These are phyloP conservation scores for Coryphaenoides rupestris DNA, from an alignment of 2,113 vertebrate species.

Conservation along the genomic window DNA sequence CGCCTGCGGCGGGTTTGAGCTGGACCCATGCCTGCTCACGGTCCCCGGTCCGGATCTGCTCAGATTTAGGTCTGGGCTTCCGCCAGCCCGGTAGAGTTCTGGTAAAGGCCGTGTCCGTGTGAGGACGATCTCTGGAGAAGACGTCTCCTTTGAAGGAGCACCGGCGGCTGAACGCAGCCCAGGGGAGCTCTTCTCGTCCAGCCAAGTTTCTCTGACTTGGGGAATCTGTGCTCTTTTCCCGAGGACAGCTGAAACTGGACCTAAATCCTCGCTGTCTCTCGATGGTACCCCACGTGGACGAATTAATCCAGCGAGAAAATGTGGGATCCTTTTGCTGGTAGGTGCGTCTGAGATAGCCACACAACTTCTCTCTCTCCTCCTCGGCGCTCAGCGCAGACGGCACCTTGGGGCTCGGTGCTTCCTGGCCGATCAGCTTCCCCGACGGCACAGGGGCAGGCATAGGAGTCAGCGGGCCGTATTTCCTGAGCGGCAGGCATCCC, in stretches of 20 bases:
- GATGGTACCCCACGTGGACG: constrained; percentile 41
- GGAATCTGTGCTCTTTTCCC: constrained; percentile 42
- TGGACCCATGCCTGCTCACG: constrained; percentile 37
- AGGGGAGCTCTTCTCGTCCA: constrained; percentile 32
- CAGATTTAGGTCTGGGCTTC: constrained; percentile 36
- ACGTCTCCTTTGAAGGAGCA: constrained; percentile 46
- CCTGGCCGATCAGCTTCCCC: constrained; percentile 46
- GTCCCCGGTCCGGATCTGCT: constrained; percentile 16
- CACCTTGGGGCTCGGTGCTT: constrained; percentile 40
- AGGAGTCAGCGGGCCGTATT: constrained; percentile 44
- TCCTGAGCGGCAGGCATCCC: constrained; percentile 48
- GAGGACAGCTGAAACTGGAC: constrained; percentile 50
- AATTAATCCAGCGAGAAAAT: constrained; percentile 50
- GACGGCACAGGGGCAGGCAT: constrained; percentile 28
- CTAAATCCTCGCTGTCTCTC: constrained; percentile 42
- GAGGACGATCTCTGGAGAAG: constrained; percentile 60
- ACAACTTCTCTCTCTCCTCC: constrained; percentile 49
- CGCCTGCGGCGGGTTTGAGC: constrained; percentile 17
- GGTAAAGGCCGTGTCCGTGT: constrained; percentile 27
- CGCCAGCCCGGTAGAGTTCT: constrained; percentile 29
- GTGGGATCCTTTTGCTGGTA: constrained; percentile 47
- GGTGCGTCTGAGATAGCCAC: constrained; percentile 45
- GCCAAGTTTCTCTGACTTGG: constrained; percentile 55
- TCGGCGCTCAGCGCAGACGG: constrained; percentile 45
- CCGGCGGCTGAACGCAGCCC: constrained; percentile 41